Base-by-base conservation (phyloP, 1,140 invertebrate genomes). In the Drosophila grimshawi region DNA sequence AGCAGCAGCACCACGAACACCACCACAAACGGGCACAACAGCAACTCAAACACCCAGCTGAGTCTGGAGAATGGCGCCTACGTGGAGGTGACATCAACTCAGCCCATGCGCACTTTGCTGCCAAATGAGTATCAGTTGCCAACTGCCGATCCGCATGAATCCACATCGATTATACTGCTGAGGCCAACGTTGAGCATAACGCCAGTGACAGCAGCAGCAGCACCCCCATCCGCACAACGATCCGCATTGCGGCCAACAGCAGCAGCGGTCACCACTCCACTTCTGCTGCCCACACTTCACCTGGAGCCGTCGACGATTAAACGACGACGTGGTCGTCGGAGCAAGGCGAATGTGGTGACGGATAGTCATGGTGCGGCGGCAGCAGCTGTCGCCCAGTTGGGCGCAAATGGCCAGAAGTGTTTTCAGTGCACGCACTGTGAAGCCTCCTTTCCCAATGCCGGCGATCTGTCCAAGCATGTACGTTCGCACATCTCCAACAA, bases 361-460 rank as follows among this genome's bases (percentile, higher is more conserved):
- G 69, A 72, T 7, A 65, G 57, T 4, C 64, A 67, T 10, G 68
- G 61, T 30, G 70, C 59, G 32, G 79, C 51, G 2, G 76, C 45
- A 7, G 55, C 51, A 4, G 61, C 62, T 10, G 70, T 52, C 2
- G 73, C 73, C 1, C 73, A 76, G 35, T n/a, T 64, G 10, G 27
- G 53, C 41, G 60, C 59, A 29, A 80, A 62, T 67, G 81, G 72
- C 0, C 80, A 83, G 27, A 89, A 91, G 52, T 90, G 90, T 62
- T 83, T 92, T 66, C 94, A 94, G 63, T 95, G 94, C 91, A 93
- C 94, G 43, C 93, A 94, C 7, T 95, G 94, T 65, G 93, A 94
- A 62, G 94, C 94, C 33, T 94, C 93, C n/a, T 95, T 95, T 79
- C 94, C 93, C 41, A 94, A 94, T 69, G 94, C 94, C 0, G 94